Base-by-base conservation (phyloP, 2,888 invertebrate genomes). In the Cataglyphis albicans region DNA sequence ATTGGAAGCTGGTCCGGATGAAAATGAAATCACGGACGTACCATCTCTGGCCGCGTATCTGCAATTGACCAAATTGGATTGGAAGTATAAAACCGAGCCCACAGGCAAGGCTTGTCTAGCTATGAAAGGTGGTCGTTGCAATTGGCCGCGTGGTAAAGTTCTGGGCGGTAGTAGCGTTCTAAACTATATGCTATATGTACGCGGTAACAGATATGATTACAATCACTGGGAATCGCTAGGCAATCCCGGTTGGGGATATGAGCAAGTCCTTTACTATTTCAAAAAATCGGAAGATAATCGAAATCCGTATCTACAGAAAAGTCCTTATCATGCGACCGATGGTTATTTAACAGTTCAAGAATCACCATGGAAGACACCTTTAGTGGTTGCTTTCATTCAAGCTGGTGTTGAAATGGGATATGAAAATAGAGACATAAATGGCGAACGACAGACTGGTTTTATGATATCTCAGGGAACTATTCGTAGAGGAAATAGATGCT, bases 141-240 rank as follows among this genome's bases (percentile, higher is more conserved):
- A 97, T 94, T 98, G 98, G 98, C 98, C 98, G 0, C 95, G 99
- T 68, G 98, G 98, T 29, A 98, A 98, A 94, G 98, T 98, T 1
- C 96, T 99, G 0, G 99, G 99, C 3, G 98, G 98, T 0, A 97
- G 97, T 0, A 97, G 97, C 89, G 97, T 97, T 0, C 95, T 98
- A 0, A 98, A 98, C 93, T 98, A 98, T 93, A 98, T 98, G 98
- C 95, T 98, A 3, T 98, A 98, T 93, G 97, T 98, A 0, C 95
- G 98, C 86, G 98, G 98, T 12, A 98, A 96, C 86, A 96, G 96
- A 81, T 95, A 96, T 89, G 99, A 99, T 93, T 99, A 98, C 94
- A 98, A 99, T 93, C 96, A 97, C 65, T 99, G 99, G 99, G 98
- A 98, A 90, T 95, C 96, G 0, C 94, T 97, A 86, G 98, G 99